These are phyloP conservation scores for Sardina pilchardus DNA, from an alignment of 2,113 vertebrate genomes.

Conservation along the genomic window DNA sequence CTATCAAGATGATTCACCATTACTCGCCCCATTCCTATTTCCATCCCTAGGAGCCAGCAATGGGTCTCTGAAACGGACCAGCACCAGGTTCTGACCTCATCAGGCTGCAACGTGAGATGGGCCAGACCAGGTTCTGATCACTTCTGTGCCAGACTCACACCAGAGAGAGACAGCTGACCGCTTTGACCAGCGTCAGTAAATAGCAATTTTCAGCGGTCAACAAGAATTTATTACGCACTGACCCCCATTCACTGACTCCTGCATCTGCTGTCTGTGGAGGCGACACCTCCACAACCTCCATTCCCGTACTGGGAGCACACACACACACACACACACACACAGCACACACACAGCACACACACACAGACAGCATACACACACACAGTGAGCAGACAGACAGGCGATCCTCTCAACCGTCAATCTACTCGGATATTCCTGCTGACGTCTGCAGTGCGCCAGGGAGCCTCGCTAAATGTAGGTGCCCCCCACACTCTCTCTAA, in stretches of 20 bases:
- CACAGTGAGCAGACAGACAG: neutral
- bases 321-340: neutral
- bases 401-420: neutral
- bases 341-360: neutral
- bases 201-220: slow-evolving; percentile 6
- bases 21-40: neutral
- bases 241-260: neutral
- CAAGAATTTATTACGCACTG: neutral
- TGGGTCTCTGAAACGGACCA: neutral
- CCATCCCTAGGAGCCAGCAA: neutral
- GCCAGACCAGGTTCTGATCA: neutral
- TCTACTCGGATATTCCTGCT: slow-evolving; percentile 24
- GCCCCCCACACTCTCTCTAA: neutral
- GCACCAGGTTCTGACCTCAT: too few relatives aligned
- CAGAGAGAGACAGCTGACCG: neutral
- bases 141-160: neutral
- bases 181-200: neutral
- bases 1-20: neutral
- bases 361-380: neutral
- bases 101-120: neutral
- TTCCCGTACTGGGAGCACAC: neutral
- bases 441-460: slow-evolving; percentile 20
- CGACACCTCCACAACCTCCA: slow-evolving; percentile 2
- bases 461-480: slow-evolving; percentile 34
- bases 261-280: neutral